Evolutionary conservation across 2,888 invertebrate genomes (phyloP).

Genomic region (Aspidapion aeneum): DNA sequence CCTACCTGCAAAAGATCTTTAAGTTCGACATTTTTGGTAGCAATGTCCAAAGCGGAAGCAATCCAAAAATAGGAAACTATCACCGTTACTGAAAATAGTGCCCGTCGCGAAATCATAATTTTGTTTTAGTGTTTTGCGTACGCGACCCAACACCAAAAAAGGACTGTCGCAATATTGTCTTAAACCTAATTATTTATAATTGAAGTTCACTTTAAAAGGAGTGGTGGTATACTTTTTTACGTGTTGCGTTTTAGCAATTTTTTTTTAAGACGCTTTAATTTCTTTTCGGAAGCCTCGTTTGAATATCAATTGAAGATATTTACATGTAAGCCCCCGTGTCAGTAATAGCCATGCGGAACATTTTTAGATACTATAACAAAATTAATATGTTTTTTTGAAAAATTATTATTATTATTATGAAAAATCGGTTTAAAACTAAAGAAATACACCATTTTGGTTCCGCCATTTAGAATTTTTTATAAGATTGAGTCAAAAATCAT

Average conservation of each 20-base stretch:
- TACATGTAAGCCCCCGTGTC: no score
- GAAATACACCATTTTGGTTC: no score
- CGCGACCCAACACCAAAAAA: neutral
- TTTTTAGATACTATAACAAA: no score
- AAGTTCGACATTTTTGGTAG: constrained; percentile 9
- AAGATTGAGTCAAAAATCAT: no score
- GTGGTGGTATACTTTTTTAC: constrained; percentile 21
- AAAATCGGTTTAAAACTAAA: no score
- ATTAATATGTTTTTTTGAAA: no score
- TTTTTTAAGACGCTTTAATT: constrained; percentile 11
- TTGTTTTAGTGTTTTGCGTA: no score
- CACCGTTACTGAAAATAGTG: neutral
- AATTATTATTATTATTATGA: no score
- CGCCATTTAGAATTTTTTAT: no score
- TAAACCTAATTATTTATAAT: constrained; percentile 26
- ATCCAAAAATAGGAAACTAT: neutral
- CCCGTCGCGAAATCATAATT: neutral
- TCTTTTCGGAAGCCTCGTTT: constrained; percentile 11
- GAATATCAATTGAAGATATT: constrained; percentile 21
- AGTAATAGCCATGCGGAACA: no score
- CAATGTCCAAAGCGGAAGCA: neutral
- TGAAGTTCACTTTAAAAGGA: constrained; percentile 16
- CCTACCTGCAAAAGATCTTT: constrained; percentile 21
- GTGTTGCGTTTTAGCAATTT: constrained; percentile 17
- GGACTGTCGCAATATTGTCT: neutral